Conservation (phyloP, 2,888 invertebrate species). For the Pyrrhia umbra region DNA sequence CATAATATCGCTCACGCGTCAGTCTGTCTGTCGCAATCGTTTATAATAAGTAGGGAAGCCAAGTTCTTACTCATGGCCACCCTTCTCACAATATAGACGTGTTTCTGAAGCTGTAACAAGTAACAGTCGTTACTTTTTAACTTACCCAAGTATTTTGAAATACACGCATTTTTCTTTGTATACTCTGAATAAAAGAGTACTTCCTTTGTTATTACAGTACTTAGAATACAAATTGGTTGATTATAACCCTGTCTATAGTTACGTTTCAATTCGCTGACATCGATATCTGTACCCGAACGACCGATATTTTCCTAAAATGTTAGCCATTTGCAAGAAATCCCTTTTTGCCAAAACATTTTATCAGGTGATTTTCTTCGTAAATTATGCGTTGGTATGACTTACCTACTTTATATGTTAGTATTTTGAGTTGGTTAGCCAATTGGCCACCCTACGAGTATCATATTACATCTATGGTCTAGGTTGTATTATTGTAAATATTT, state of each 20-base stretch:
- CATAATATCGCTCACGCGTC: constrained; percentile 31
- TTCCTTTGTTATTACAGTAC: constrained; percentile 26
- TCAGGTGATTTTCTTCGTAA: constrained; percentile 14
- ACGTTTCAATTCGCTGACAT: constrained; percentile 51
- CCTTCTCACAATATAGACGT: constrained; percentile 14
- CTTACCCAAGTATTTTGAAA: constrained; percentile 25
- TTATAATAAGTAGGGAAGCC: constrained; percentile 46
- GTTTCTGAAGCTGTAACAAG: constrained; percentile 15
- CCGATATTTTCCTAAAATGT: constrained; percentile 40
- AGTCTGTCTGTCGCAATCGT: constrained; percentile 44
- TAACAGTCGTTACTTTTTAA: constrained; percentile 11
- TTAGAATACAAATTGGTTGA: constrained; percentile 48
- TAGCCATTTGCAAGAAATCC: constrained; percentile 39
- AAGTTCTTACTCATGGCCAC: constrained; percentile 21
- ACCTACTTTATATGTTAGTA: not conserved
- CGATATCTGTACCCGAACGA: constrained; percentile 42
- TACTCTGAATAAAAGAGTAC: constrained; percentile 3
- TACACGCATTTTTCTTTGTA: constrained; percentile 31
- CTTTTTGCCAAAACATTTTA: constrained; percentile 3
- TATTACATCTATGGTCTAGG: not conserved
- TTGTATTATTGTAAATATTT: not conserved
- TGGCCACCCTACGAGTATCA: too few species aligned
- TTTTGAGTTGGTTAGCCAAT: too few species aligned
- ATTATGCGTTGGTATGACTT: constrained; percentile 1
- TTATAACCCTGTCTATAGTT: constrained; percentile 32